phyloP scores from a whole-genome alignment of 2,797 vertebrate genomes.

The Triplophysa yarkandensis region DNA sequence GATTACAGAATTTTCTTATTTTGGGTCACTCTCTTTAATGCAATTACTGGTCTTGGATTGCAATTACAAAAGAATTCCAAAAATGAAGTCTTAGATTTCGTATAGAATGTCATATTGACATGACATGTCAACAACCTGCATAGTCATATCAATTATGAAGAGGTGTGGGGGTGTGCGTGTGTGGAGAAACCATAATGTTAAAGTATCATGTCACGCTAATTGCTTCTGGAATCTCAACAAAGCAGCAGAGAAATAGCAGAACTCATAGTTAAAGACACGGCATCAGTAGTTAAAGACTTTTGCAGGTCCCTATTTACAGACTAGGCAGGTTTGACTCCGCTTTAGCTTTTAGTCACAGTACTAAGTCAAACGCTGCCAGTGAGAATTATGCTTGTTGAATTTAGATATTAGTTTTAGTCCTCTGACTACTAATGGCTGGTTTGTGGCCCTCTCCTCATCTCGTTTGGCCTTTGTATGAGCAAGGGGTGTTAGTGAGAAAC shows the following conservation, averaged over 20 bases:
- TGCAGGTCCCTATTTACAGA: constrained; percentile 18
- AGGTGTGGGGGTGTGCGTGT: background rate
- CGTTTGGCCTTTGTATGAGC: constrained; percentile 14
- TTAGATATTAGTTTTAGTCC: background rate
- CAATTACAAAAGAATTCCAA: no score
- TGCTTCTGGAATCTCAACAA: constrained; percentile 33
- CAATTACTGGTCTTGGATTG: background rate
- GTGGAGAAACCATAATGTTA: background rate
- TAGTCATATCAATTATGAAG: constrained; percentile 1
- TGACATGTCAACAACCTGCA: background rate
- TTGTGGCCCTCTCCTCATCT: background rate
- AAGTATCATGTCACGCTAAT: constrained; percentile 31
- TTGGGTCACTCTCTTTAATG: no score
- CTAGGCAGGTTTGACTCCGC: constrained; percentile 21
- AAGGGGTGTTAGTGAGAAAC: constrained; percentile 23
- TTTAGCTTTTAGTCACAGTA: constrained; percentile 18
- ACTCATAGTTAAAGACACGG: constrained; percentile 35
- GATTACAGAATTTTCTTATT: no score
- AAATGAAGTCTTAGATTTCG: background rate
- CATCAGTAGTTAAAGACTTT: no score
- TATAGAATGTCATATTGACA: background rate
- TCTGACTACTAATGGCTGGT: constrained; percentile 9
- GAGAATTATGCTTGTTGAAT: constrained; percentile 24
- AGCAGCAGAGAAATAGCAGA: constrained; percentile 42
- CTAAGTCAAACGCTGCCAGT: constrained; percentile 18